phyloP scores from a whole-genome alignment of 2,888 invertebrate species.

The Lasioglossum vierecki region DNA sequence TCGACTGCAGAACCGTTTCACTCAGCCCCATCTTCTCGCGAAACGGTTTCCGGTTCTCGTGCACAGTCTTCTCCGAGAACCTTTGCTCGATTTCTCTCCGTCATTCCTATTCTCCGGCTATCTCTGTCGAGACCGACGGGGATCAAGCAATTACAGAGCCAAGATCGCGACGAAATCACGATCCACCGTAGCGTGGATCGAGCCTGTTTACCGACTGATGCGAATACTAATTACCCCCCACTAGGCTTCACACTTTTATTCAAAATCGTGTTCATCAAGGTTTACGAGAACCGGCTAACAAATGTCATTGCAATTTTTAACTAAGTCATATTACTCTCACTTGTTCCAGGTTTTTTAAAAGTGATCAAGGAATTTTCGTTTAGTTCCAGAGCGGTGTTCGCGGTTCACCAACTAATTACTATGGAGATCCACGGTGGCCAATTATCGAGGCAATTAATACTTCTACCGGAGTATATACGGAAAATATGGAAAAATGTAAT shows the following conservation, averaged over 20 bases:
- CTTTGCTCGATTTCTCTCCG: slow-evolving; percentile 3
- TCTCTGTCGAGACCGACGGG: background rate
- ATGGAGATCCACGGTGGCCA: background rate
- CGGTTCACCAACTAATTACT: background rate
- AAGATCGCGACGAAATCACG: slow-evolving; percentile 32
- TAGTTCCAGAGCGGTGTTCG: background rate
- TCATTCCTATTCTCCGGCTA: background rate
- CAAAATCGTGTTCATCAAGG: background rate
- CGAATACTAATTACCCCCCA: background rate
- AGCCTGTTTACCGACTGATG: background rate
- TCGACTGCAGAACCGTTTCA: slow-evolving; percentile 22
- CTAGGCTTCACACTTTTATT: background rate
- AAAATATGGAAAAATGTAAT: background rate
- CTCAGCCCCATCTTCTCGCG: slow-evolving; percentile 16
- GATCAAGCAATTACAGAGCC: slow-evolving; percentile 22
- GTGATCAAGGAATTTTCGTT: background rate
- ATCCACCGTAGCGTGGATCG: background rate
- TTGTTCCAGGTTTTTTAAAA: background rate
- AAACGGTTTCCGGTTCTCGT: slow-evolving; percentile 39
- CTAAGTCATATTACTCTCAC: background rate
- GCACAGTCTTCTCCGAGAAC: slow-evolving; percentile 3
- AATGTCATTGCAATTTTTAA: background rate
- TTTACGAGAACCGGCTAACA: background rate
- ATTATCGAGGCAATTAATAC: slow-evolving; percentile 5
- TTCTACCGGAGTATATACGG: background rate